Evolutionary conservation across 2,888 invertebrate genomes (phyloP), one percentile per base, ranked within the genome.

Genomic region (Platycnemis pennipes): DNA sequence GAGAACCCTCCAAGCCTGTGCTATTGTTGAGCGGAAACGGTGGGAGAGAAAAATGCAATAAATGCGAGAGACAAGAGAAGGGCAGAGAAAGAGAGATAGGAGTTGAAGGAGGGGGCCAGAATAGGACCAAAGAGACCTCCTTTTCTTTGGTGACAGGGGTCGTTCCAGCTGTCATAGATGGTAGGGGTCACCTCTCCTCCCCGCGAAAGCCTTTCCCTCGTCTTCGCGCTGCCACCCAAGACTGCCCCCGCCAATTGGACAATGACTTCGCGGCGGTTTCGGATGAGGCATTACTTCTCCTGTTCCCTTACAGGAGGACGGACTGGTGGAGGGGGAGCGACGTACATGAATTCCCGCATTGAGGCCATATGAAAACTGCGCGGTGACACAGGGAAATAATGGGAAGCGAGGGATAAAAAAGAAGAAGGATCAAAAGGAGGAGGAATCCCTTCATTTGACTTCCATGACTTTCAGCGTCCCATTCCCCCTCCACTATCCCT

Each of bases 81-180:
- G 63, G 44, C 44, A 91, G 49, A 49, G 49, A 49, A 19, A 49
- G 77, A 77, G 77, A 26, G 26, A 77, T 11, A 37, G 77, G 8
- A 49, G 49, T 8, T 49, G 49, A 19, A 19, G 49, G 1, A 49
- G 49, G 19, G 49, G 49, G 19, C 13, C 11, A 19, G 49, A 49
- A 49, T 49, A 49, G 37, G 3, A 13, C 77, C 37, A 77, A 77
- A 77, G 77, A 37, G 26, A 91, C 5, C 53, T 53, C 56, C 31
- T 42, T 63, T 89, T 37, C 53, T 91, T 44, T 44, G 63, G 77
- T 11, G 77, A 42, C 44, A 91, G 91, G 26, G 63, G 91, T 91
- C 91, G 91, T 69, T 63, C 91, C 91, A 69, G 44, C 91, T 69
- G 91, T 91, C 63, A 69, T n/a, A 11, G 49, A 91, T 91, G 91